Base-by-base conservation (phyloP, 2,113 vertebrate species). In the Pomatorhinus ruficollis region DNA sequence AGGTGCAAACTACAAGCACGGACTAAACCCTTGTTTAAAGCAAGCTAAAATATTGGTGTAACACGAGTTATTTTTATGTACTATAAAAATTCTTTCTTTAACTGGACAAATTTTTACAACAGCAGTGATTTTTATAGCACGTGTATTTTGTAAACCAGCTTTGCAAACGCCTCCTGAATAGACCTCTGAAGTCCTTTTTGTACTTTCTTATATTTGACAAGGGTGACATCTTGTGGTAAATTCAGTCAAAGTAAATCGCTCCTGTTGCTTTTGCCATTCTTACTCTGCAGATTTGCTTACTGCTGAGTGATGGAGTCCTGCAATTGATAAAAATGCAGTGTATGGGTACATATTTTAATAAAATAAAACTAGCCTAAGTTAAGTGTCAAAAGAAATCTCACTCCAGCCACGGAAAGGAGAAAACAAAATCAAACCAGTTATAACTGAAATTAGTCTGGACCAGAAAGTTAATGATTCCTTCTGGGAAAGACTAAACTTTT, bases 181-280 rank as follows among this genome's bases (percentile, higher is more conserved):
- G 61, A 19, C 6, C 11, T 47, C 9, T 61, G 42, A 45, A 47
- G 4, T 25, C 0, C 6, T 57, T 39, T 59, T 66, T 49, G 12
- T 39, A 17, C 6, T 66, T 66, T 31, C 31, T 40, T 79, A 2
- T 28, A 37, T 86, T 91, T 86, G 49, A 69, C 71, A 72, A 59
- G 40, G 53, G 53, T 71, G 94, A 93, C 94, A 94, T 79, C 94
- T 94, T 90, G 66, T 86, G 95, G 87, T 76, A 75, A 63, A 1
- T 59, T 45, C 37, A 71, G 19, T 71, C 31, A 33, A 0, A 0
- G 23, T 42, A 54, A 60, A 60, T 9, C 52, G 6, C 23, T 54
- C 12, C 20, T 47, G 33, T 12, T 79, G 35, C 16, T 80, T 88
- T 86, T 83, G 27, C 68, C n/a, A 25, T 83, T n/a, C 22, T 68